Percentiles rank a stretch among this genome's conserved stretches.
These are phyloP conservation scores for Melinopterus prodromus DNA, from an alignment of 2,888 invertebrate genomes.

Conservation along the genomic window DNA sequence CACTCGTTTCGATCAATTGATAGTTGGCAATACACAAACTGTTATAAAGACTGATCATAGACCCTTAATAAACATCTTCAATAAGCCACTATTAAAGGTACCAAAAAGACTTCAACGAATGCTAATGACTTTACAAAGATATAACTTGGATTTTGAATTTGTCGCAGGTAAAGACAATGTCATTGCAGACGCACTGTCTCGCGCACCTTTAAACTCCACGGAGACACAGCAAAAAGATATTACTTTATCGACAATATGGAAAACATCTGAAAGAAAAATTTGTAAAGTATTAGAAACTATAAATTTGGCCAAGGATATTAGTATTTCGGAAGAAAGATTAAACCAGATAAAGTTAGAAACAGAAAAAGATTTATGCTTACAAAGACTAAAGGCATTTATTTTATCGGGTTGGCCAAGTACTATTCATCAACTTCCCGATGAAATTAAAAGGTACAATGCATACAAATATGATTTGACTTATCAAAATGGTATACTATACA, in stretches of 20 bases:
- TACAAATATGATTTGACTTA: too few relatives aligned
- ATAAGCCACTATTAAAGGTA: constrained; percentile 9
- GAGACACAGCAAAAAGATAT: too few relatives aligned
- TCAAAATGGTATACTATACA: too few relatives aligned
- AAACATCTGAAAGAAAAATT: background rate
- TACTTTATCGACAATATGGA: too few relatives aligned
- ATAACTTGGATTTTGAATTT: constrained; percentile 28
- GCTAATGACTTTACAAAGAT: constrained; percentile 32
- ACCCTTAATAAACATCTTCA: constrained; percentile 31
- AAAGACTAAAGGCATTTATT: constrained; percentile 9
- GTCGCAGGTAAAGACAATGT: constrained; percentile 5
- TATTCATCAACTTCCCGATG: constrained; percentile 15
- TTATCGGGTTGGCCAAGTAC: constrained; percentile 13
- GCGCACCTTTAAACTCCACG: too few relatives aligned
- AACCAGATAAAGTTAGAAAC: background rate
- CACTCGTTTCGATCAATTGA: constrained; percentile 40
- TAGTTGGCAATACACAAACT: constrained; percentile 38
- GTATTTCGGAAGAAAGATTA: background rate
- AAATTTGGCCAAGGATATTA: background rate
- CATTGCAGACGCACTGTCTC: constrained; percentile 28
- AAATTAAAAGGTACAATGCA: background rate
- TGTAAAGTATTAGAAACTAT: background rate
- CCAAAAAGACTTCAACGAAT: constrained; percentile 34
- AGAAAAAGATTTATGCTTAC: background rate
- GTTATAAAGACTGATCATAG: constrained; percentile 41